Evolutionary conservation across 2,113 vertebrate genomes (phyloP).

Genomic region (Gallinago jamesoni): DNA sequence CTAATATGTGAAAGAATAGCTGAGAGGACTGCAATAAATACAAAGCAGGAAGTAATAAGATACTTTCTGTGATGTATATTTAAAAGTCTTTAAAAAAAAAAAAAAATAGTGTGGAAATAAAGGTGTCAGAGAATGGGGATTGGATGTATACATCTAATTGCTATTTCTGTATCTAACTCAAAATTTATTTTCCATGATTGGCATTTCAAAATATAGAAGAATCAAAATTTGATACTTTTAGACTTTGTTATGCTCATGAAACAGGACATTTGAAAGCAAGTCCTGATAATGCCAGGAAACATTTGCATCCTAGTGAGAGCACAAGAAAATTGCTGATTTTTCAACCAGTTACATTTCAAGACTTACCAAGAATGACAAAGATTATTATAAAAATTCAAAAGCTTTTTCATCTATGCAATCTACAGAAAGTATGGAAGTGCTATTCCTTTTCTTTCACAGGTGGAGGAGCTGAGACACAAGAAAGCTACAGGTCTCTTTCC

Average conservation of each 20-base stretch:
- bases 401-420: neutral
- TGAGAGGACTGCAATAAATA: neutral
- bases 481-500: neutral
- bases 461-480: neutral
- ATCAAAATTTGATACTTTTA: neutral
- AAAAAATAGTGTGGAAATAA: neutral
- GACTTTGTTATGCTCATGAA: neutral
- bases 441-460: neutral
- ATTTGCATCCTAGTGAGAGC: neutral
- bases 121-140: neutral
- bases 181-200: neutral
- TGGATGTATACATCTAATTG: fast-evolving
- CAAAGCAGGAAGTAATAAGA: neutral
- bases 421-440: neutral
- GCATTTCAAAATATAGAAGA: neutral
- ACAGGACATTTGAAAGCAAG: neutral
- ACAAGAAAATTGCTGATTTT: neutral
- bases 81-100: neutral
- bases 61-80: neutral
- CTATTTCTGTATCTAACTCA: neutral
- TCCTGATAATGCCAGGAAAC: neutral
- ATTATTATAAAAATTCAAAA: neutral
- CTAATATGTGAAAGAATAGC: neutral
- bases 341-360: neutral
- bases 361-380: neutral